A percentile compares a stretch with the other conserved stretches of the same genome.
These are phyloP conservation scores for Camponotus pennsylvanicus DNA, from an alignment of 1,140 invertebrate species.

Conservation along the genomic window DNA sequence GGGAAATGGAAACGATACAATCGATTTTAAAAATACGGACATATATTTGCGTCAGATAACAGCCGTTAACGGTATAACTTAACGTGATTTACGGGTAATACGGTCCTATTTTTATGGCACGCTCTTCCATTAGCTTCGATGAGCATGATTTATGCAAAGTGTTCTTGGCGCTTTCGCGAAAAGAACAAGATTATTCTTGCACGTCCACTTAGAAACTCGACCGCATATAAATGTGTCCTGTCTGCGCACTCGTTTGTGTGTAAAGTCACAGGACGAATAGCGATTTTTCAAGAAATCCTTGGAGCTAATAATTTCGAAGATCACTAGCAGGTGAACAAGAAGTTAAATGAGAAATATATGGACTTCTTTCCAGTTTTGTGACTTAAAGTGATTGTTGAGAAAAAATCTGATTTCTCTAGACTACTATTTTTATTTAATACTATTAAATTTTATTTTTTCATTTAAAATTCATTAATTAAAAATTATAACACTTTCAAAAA, in stretches of 20 bases:
- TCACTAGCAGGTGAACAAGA: background rate
- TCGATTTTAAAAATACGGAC: conserved; percentile 49
- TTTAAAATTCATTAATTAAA: background rate
- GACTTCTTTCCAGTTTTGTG: background rate
- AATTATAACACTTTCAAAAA: background rate
- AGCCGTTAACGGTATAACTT: conserved; percentile 58
- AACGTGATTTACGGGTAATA: conserved; percentile 52
- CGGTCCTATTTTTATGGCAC: conserved; percentile 55
- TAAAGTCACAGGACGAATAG: conserved; percentile 20
- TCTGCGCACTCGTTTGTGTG: conserved; percentile 27
- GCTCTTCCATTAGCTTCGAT: conserved; percentile 59
- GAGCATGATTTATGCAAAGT: conserved; percentile 59
- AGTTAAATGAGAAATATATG: conserved; percentile 1
- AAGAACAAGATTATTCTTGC: conserved; percentile 22
- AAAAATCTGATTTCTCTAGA: background rate
- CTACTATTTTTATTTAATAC: background rate
- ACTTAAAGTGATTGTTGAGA: background rate
- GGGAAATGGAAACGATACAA: conserved; percentile 32
- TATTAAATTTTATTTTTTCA: no score
- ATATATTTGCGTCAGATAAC: conserved; percentile 51
- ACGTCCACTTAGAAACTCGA: conserved; percentile 34
- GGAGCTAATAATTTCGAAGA: conserved; percentile 30
- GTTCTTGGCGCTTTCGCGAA: conserved; percentile 45
- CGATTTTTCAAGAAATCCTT: conserved; percentile 3
- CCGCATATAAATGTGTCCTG: conserved; percentile 48